Conservation (phyloP, 2,888 invertebrate species). For the Phania funesta region DNA sequence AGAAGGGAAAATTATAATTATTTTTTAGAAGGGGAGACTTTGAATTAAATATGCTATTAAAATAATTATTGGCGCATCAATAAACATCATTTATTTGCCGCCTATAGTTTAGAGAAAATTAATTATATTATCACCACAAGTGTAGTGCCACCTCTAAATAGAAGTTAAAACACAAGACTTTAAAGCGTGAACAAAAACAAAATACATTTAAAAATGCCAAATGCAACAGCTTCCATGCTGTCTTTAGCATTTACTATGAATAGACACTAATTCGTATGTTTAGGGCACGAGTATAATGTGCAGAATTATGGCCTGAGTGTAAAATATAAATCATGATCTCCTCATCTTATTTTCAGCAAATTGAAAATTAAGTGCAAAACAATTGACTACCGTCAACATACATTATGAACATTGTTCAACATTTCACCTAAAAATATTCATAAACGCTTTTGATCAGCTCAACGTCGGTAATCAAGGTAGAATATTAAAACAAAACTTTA, state of each 20-base stretch:
- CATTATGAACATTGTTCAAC: neutral
- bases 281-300: neutral
- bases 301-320: slow-evolving; percentile 4
- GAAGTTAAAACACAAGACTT: neutral
- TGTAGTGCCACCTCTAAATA: too few relatives aligned
- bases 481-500: too few relatives aligned
- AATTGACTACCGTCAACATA: neutral
- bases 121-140: too few relatives aligned
- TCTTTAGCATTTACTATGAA: neutral
- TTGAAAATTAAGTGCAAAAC: neutral
- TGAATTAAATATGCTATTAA: too few relatives aligned
- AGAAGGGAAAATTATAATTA: too few relatives aligned
- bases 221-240: neutral
- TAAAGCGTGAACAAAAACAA: neutral
- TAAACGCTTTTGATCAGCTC: neutral
- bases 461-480: too few relatives aligned
- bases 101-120: too few relatives aligned
- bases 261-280: neutral
- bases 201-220: neutral
- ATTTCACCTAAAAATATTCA: neutral
- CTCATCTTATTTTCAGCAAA: neutral
- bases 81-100: too few relatives aligned
- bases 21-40: too few relatives aligned
- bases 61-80: too few relatives aligned
- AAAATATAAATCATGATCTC: neutral